Conservation (phyloP, 1,140 invertebrate species). For the Maniola jurtina region DNA sequence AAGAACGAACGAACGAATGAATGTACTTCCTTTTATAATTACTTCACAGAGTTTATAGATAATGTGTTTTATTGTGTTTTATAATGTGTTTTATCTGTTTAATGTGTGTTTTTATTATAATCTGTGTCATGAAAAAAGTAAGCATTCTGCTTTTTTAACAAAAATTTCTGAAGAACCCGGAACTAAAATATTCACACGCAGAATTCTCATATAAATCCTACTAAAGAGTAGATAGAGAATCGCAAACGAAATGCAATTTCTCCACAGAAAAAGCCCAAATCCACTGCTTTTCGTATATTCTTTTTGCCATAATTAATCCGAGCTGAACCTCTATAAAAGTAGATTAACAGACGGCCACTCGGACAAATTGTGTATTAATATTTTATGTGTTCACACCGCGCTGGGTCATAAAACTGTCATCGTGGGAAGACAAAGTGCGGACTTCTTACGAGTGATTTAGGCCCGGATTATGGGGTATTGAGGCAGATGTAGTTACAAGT, state of each 20-base stretch:
- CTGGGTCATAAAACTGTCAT: conserved; percentile 66
- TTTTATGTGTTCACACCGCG: conserved; percentile 67
- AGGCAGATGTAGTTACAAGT: conserved; percentile 12
- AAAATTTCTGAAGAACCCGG: no score
- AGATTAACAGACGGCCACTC: conserved; percentile 66
- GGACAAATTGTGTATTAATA: conserved; percentile 76
- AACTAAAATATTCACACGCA: no score
- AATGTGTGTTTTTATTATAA: no score
- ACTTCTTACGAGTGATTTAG: conserved; percentile 70
- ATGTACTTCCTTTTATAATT: no score
- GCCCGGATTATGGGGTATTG: conserved; percentile 53
- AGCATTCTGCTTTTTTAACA: no score
- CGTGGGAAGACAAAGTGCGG: conserved; percentile 54
- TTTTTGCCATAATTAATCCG: conserved; percentile 57
- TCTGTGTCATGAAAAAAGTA: no score
- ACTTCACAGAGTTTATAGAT: no score
- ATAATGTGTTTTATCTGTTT: no score
- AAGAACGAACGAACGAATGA: no score
- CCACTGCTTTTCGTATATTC: conserved; percentile 19
- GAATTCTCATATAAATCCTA: no score
- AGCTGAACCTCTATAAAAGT: conserved; percentile 59
- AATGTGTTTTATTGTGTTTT: no score
- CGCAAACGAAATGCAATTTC: neutral
- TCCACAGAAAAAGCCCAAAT: conserved; percentile 17
- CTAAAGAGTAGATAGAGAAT: neutral